Evolutionary conservation across 2,888 invertebrate species (phyloP).

Genomic region (Meta bourneti): DNA sequence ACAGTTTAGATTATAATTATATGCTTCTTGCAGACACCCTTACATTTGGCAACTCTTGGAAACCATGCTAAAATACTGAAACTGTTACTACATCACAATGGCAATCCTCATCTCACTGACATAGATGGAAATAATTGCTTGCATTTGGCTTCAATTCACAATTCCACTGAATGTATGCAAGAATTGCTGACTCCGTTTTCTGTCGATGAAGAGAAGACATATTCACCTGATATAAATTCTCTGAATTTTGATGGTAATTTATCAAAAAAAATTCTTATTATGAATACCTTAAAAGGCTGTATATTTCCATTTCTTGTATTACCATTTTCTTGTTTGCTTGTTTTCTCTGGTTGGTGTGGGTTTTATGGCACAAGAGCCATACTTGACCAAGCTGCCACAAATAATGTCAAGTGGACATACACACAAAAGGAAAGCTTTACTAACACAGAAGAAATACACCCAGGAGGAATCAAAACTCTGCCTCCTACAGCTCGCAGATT

Average conservation of each 20-base stretch:
- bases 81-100: not conserved
- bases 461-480: no score
- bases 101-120: slow-evolving; percentile 14
- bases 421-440: no score
- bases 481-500: no score
- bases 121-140: slow-evolving; percentile 27
- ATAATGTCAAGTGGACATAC: no score
- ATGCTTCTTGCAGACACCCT: slow-evolving; percentile 43
- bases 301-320: not conserved
- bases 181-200: not conserved
- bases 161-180: slow-evolving; percentile 1
- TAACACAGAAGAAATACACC: no score
- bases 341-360: not conserved
- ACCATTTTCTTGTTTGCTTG: not conserved
- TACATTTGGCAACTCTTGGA: slow-evolving; percentile 30
- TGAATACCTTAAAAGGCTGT: not conserved
- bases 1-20: not conserved
- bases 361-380: not conserved
- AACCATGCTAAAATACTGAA: slow-evolving; percentile 1
- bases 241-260: slow-evolving; percentile 39
- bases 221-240: not conserved
- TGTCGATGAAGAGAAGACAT: not conserved
- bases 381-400: not conserved
- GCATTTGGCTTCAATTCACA: slow-evolving; percentile 21
- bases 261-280: not conserved